phyloP scores from a whole-genome alignment of 2,113 vertebrate species.

The Physeter macrocephalus region DNA sequence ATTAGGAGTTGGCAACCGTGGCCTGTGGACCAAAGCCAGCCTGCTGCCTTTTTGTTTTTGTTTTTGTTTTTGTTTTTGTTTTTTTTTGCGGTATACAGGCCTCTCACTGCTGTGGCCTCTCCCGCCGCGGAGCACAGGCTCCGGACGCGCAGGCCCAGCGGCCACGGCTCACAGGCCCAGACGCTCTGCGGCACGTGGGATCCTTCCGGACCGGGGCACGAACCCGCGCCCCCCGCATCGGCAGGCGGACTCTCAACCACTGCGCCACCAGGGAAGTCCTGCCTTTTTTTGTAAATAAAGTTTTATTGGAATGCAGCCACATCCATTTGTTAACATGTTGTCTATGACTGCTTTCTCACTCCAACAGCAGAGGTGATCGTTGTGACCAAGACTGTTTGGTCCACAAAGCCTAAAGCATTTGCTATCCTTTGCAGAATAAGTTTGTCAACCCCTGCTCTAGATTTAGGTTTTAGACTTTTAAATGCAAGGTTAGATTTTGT shows the following conservation, averaged over 20 bases:
- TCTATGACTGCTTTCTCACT: neutral
- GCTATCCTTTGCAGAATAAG: neutral
- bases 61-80: too few relatives aligned
- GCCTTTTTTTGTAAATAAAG: neutral
- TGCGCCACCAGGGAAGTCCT: too few relatives aligned
- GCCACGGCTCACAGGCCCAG: too few relatives aligned
- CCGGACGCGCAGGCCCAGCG: too few relatives aligned
- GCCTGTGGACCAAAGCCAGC: neutral
- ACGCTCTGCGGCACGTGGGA: too few relatives aligned
- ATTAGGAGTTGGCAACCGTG: neutral
- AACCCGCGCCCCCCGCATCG: too few relatives aligned
- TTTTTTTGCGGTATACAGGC: too few relatives aligned
- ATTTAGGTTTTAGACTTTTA: constrained; percentile 19
- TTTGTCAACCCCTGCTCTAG: neutral
- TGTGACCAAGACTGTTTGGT: neutral
- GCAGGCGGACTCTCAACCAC: too few relatives aligned
- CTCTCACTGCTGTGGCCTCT: too few relatives aligned
- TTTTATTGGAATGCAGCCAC: neutral
- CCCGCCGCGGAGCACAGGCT: too few relatives aligned
- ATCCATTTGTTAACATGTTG: neutral
- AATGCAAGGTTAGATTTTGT: neutral
- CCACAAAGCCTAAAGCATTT: neutral
- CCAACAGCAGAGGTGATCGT: neutral
- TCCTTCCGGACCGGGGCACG: too few relatives aligned
- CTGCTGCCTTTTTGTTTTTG: neutral